Percentiles rank a stretch among this genome's conserved stretches.
phyloP scores from a whole-genome alignment of 2,797 vertebrate species.

The Pelodytes ibericus region DNA sequence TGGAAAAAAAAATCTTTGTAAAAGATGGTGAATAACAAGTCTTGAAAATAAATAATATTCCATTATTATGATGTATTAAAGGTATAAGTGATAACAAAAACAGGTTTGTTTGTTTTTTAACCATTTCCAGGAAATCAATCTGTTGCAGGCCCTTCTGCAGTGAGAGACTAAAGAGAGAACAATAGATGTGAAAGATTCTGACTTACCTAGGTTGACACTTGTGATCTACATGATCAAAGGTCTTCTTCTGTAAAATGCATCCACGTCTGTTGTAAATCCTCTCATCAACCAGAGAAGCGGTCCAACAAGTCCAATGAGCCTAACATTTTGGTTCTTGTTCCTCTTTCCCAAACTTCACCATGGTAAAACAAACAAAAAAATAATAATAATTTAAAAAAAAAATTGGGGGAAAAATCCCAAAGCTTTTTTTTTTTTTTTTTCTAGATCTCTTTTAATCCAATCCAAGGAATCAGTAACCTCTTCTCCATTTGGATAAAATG shows the following conservation, averaged over 20 bases:
- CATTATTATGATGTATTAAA: neutral
- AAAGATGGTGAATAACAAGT: neutral
- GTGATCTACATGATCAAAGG: conserved; percentile 51
- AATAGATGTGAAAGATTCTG: conserved; percentile 25
- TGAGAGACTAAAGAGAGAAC: conserved; percentile 15
- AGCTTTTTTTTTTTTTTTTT: conserved; percentile 1
- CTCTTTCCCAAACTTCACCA: conserved; percentile 45
- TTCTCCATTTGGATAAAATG: conserved; percentile 50
- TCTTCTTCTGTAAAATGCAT: conserved; percentile 29
- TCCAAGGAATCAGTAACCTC: conserved; percentile 42
- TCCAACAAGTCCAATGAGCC: conserved; percentile 35
- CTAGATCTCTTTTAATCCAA: conserved; percentile 22
- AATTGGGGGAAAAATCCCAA: conserved; percentile 1
- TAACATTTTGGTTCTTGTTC: conserved; percentile 34
- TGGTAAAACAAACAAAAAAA: conserved; percentile 12
- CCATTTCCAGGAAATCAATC: neutral
- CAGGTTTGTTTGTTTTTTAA: neutral
- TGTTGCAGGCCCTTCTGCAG: conserved; percentile 17
- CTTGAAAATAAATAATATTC: neutral
- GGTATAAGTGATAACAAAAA: neutral
- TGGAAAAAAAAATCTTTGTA: conserved; percentile 12
- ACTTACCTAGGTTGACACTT: conserved; percentile 55
- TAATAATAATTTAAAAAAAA: conserved; percentile 22
- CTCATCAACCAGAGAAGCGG: conserved; percentile 33
- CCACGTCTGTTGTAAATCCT: conserved; percentile 47